phyloP scores from a whole-genome alignment of 2,797 vertebrate species.

The Decapterus maruadsi region DNA sequence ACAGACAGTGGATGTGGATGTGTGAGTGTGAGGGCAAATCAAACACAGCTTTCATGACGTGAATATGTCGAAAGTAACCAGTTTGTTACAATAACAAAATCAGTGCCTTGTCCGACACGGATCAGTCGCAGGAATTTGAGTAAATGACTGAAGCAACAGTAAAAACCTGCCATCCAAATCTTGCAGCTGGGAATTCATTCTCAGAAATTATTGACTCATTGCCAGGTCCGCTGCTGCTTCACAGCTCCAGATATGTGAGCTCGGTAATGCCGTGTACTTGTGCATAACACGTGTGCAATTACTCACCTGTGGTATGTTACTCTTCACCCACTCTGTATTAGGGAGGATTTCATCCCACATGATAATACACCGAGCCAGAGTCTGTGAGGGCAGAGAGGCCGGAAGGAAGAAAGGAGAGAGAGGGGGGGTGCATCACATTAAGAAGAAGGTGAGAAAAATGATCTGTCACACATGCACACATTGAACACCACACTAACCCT shows the following conservation, averaged over 20 bases:
- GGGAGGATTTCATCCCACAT: constrained; percentile 99
- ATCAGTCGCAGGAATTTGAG: too few species aligned
- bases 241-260: background rate
- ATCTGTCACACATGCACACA: constrained; percentile 4
- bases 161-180: background rate
- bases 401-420: background rate
- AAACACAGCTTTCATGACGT: too few species aligned
- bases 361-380: constrained; percentile 96
- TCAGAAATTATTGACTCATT: constrained; percentile 21
- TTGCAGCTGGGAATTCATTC: constrained; percentile 4
- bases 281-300: constrained; percentile 15
- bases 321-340: constrained; percentile 95
- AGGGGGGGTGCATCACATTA: constrained; percentile 11
- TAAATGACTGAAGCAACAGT: too few species aligned
- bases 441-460: constrained; percentile 30
- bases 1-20: too few species aligned
- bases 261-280: background rate
- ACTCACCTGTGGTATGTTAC: constrained; percentile 96
- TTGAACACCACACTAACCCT: constrained; percentile 85
- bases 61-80: too few species aligned
- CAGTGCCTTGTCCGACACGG: too few species aligned
- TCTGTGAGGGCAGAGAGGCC: constrained; percentile 80
- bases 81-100: too few species aligned
- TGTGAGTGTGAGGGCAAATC: too few species aligned
- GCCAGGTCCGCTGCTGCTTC: constrained; percentile 5